Conservation (phyloP, 2,888 invertebrate species). For the Noctua janthina region DNA sequence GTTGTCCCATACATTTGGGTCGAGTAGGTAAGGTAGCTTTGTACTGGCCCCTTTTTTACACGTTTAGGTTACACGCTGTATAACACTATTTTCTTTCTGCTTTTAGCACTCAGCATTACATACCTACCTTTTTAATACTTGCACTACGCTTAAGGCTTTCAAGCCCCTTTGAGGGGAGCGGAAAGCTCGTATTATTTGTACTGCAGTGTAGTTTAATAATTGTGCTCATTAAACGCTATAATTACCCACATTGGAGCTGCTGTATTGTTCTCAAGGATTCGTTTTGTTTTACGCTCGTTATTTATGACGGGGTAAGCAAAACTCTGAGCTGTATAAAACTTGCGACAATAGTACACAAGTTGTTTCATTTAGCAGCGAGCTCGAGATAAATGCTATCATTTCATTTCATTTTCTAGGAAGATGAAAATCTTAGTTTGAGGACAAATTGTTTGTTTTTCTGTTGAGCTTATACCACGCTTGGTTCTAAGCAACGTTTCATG, state of each 20-base stretch:
- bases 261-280: conserved; percentile 54
- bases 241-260: conserved; percentile 52
- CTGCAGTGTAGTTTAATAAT: conserved; percentile 55
- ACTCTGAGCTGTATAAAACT: conserved; percentile 32
- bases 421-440: conserved; percentile 8
- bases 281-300: conserved; percentile 54
- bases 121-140: not conserved
- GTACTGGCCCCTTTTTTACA: not conserved
- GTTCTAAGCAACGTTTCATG: not conserved
- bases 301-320: conserved; percentile 24
- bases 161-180: conserved; percentile 9
- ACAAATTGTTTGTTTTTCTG: not conserved
- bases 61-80: not conserved
- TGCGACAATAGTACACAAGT: conserved; percentile 13
- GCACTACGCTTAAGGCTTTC: not conserved
- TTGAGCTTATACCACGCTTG: not conserved
- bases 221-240: conserved; percentile 47
- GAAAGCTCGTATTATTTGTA: conserved; percentile 40
- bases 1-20: too few species aligned
- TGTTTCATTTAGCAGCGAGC: conserved; percentile 19
- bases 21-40: too few species aligned
- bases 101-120: not conserved
- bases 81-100: not conserved
- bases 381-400: conserved; percentile 32
- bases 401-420: conserved; percentile 16